phyloP scores from a whole-genome alignment of 2,888 invertebrate species.

The Agonopterix arenella region DNA sequence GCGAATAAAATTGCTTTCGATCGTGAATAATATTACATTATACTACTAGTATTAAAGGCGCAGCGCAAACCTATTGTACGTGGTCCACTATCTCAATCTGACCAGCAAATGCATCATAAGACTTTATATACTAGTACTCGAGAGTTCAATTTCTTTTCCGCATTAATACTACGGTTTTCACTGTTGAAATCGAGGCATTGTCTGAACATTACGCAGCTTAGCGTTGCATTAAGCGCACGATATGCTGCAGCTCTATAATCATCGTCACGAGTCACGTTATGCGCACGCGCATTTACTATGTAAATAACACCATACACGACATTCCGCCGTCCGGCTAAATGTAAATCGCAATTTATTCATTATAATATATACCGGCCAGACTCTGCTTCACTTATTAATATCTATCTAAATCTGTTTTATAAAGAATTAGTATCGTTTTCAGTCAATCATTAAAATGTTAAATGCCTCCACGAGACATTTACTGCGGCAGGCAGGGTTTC shows the following conservation, averaged over 20 bases:
- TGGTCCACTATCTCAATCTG: not conserved
- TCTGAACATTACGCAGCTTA: conserved; percentile 52
- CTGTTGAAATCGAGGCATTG: conserved; percentile 43
- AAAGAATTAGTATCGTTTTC: too few species aligned
- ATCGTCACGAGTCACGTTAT: conserved; percentile 55
- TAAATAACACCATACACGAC: conserved; percentile 55
- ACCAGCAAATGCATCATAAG: conserved; percentile 5
- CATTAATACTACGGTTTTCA: conserved; percentile 44
- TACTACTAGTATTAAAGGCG: not conserved
- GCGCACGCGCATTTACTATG: conserved; percentile 50
- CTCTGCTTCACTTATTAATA: not conserved
- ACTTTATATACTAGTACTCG: conserved; percentile 18
- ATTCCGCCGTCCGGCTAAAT: conserved; percentile 24
- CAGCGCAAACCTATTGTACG: not conserved
- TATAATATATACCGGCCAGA: not conserved
- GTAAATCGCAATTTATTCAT: not conserved
- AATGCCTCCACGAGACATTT: too few species aligned
- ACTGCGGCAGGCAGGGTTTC: too few species aligned
- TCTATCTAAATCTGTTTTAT: not conserved
- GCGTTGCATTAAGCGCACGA: conserved; percentile 56
- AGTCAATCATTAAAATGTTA: too few species aligned
- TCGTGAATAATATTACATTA: conserved; percentile 21
- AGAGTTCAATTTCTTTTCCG: conserved; percentile 41
- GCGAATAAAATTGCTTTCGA: conserved; percentile 31
- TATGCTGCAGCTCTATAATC: conserved; percentile 56